phyloP scores from a whole-genome alignment of 2,888 invertebrate genomes.

The Dromius quadrimaculatus region DNA sequence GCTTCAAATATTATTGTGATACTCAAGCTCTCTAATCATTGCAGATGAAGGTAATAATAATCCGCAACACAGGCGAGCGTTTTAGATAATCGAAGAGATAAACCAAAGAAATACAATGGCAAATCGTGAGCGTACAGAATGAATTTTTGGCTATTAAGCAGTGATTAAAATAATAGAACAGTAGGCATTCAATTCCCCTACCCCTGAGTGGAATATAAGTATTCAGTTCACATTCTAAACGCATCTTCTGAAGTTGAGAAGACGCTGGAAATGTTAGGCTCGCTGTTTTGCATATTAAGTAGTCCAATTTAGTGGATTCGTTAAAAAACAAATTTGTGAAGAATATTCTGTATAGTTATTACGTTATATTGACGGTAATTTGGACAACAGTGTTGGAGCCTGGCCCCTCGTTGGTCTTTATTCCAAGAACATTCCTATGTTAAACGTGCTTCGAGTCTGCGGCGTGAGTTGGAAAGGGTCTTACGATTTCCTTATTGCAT shows the following conservation, averaged over 20 bases:
- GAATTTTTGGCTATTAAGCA: slow-evolving; percentile 4
- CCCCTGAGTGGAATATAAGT: slow-evolving; percentile 18
- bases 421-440: slow-evolving; percentile 17
- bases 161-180: slow-evolving; percentile 30
- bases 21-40: too few species aligned
- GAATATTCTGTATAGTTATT: slow-evolving; percentile 30
- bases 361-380: slow-evolving; percentile 26
- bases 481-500: not conserved
- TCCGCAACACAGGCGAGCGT: too few species aligned
- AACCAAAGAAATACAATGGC: too few species aligned
- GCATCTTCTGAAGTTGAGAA: slow-evolving; percentile 29
- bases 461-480: not conserved
- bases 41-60: too few species aligned
- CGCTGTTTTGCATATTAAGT: slow-evolving; percentile 40
- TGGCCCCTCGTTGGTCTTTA: slow-evolving; percentile 6
- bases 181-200: slow-evolving; percentile 8
- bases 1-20: too few species aligned
- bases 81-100: too few species aligned
- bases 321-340: slow-evolving; percentile 40
- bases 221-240: slow-evolving; percentile 34
- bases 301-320: slow-evolving; percentile 26
- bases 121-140: too few species aligned
- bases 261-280: slow-evolving; percentile 17
- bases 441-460: slow-evolving; percentile 14
- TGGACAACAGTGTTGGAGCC: not conserved